phyloP scores from a whole-genome alignment of 2,888 invertebrate species.

The Philonicus albiceps region DNA sequence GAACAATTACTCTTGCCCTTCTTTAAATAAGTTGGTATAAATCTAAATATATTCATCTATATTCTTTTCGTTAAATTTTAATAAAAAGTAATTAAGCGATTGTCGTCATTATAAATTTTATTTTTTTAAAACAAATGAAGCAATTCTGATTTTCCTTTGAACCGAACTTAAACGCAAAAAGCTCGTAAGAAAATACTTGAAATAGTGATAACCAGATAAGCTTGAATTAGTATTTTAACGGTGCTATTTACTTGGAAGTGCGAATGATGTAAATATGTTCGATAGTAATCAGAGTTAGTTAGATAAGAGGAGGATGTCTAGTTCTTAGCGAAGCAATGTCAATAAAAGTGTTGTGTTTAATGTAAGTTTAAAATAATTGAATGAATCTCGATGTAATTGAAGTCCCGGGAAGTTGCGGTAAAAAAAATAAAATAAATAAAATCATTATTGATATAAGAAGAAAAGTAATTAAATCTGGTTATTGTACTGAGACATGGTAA shows the following conservation, averaged over 20 bases:
- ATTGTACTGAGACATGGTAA: neutral
- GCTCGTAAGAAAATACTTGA: constrained; percentile 8
- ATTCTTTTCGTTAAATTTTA: too few species aligned
- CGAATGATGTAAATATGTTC: constrained; percentile 26
- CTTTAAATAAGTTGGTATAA: too few species aligned
- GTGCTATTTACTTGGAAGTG: constrained; percentile 39
- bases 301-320: neutral
- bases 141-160: neutral
- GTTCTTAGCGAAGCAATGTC: constrained; percentile 19
- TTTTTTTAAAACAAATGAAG: neutral
- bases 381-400: constrained; percentile 3
- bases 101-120: neutral
- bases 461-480: neutral
- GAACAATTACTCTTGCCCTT: too few species aligned
- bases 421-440: too few species aligned
- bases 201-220: constrained; percentile 39
- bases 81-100: too few species aligned
- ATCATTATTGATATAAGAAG: neutral
- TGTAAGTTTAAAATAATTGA: neutral
- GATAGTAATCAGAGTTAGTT: constrained; percentile 7
- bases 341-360: constrained; percentile 21
- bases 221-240: constrained; percentile 39
- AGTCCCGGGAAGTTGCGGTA: neutral
- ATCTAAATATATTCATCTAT: too few species aligned
- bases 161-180: neutral